These are phyloP conservation scores for Oryzias melastigma DNA, from an alignment of 2,113 vertebrate species.

Conservation along the genomic window DNA sequence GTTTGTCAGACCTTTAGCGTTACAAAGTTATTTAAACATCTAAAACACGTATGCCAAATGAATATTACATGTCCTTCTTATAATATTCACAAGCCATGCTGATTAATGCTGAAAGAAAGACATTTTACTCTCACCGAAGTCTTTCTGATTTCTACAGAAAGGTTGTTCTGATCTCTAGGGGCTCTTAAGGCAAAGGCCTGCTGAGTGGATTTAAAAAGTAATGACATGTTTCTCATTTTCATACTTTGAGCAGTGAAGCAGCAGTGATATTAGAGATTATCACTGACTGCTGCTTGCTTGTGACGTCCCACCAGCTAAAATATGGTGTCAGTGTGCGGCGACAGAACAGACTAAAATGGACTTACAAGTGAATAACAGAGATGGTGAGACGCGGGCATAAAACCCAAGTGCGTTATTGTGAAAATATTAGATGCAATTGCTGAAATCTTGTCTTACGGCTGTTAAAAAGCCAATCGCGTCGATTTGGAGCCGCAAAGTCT, in stretches of 20 bases:
- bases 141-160: constrained; percentile 27
- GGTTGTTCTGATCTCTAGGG: constrained; percentile 40
- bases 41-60: neutral
- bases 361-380: no score
- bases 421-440: no score
- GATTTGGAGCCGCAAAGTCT: no score
- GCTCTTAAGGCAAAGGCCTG: constrained; percentile 28
- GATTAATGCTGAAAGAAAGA: neutral
- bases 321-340: constrained; percentile 10
- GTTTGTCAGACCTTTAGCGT: no score
- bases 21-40: neutral
- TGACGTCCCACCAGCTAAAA: constrained; percentile 11
- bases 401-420: no score
- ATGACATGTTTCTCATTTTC: constrained; percentile 61
- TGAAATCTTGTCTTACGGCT: no score
- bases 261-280: constrained; percentile 33
- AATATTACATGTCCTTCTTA: neutral
- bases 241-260: constrained; percentile 40
- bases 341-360: no score
- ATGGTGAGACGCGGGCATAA: no score
- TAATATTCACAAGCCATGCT: constrained; percentile 7
- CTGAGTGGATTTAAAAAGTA: constrained; percentile 56
- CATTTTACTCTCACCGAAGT: no score
- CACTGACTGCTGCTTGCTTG: constrained; percentile 28
- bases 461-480: no score